Conservation (phyloP, 1,140 invertebrate species). For the Ips nitidus region DNA sequence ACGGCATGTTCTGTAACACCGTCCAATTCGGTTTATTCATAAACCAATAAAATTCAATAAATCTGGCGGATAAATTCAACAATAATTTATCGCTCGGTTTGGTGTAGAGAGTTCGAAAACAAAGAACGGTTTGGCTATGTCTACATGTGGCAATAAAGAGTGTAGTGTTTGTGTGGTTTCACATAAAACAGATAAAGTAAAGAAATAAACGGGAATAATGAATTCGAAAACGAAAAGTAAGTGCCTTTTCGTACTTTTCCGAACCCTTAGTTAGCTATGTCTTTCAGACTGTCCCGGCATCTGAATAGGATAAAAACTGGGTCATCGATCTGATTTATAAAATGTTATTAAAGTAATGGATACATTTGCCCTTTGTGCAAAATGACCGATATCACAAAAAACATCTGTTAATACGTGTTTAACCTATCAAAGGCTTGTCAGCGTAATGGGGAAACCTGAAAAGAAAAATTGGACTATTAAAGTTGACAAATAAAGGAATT, state of each 20-base stretch:
- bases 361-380: constrained; percentile 32
- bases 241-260: neutral
- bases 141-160: neutral
- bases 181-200: neutral
- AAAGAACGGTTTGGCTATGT: neutral
- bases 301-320: constrained; percentile 37
- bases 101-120: constrained; percentile 9
- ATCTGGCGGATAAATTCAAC: constrained; percentile 25
- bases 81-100: constrained; percentile 18
- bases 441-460: constrained; percentile 17
- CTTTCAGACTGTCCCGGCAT: constrained; percentile 12
- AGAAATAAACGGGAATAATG: neutral
- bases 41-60: constrained; percentile 30
- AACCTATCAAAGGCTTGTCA: constrained; percentile 34
- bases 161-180: neutral
- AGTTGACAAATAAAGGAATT: constrained; percentile 32
- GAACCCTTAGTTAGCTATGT: neutral
- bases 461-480: constrained; percentile 30
- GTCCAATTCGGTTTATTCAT: constrained; percentile 22
- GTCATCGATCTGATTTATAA: constrained; percentile 39
- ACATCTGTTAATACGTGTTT: constrained; percentile 40
- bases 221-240: neutral
- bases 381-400: constrained; percentile 29
- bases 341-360: constrained; percentile 41
- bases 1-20: neutral